Evolutionary conservation across 2,888 invertebrate genomes (phyloP).

Genomic region (Apotomis turbidana): DNA sequence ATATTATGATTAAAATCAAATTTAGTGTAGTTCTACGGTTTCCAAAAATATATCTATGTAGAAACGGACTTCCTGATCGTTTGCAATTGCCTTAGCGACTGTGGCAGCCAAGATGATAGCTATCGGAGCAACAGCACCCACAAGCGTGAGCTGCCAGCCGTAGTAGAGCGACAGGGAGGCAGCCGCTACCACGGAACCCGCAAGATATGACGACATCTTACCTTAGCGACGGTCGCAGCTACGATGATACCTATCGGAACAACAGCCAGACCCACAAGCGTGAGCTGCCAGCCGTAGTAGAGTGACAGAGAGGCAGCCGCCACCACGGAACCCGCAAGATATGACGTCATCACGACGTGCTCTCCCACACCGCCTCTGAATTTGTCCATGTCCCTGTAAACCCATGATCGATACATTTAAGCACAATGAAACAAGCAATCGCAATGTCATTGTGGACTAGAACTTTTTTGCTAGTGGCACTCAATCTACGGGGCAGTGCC

Average conservation of each 20-base stretch:
- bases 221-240: slow-evolving; percentile 89
- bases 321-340: slow-evolving; percentile 87
- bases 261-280: slow-evolving; percentile 89
- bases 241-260: slow-evolving; percentile 89
- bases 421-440: too few relatives aligned
- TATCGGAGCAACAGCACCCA: too few relatives aligned
- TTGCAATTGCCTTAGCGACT: too few relatives aligned
- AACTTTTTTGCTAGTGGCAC: too few relatives aligned
- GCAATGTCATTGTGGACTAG: too few relatives aligned
- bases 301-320: slow-evolving; percentile 88
- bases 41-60: too few relatives aligned
- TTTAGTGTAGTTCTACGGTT: too few relatives aligned
- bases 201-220: slow-evolving; percentile 49
- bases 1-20: too few relatives aligned
- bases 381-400: slow-evolving; percentile 87
- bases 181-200: background rate
- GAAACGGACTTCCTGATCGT: too few relatives aligned
- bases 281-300: slow-evolving; percentile 92
- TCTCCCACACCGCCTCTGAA: slow-evolving; percentile 92
- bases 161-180: background rate
- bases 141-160: background rate
- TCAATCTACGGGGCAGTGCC: too few relatives aligned
- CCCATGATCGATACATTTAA: background rate
- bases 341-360: slow-evolving; percentile 89
- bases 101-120: too few relatives aligned